Conservation (phyloP, 2,797 vertebrate species). For the Typhlichthys subterraneus region DNA sequence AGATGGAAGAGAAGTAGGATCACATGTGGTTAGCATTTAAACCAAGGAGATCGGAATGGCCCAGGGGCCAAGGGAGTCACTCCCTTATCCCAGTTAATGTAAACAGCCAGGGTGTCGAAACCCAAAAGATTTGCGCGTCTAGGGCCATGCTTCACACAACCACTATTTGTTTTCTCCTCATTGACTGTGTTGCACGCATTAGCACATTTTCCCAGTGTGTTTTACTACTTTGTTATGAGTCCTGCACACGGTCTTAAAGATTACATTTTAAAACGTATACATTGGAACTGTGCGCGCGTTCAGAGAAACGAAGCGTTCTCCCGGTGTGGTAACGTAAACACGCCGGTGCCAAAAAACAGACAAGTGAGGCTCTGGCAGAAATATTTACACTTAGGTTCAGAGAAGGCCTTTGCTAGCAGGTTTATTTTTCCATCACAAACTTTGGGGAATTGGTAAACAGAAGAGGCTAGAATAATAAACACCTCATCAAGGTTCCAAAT, state of each 20-base stretch:
- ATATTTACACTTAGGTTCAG: slow-evolving; percentile 58
- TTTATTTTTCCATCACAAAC: slow-evolving; percentile 41
- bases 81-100: slow-evolving; percentile 52
- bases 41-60: slow-evolving; percentile 31
- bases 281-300: slow-evolving; percentile 37
- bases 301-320: slow-evolving; percentile 39
- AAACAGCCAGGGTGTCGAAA: slow-evolving; percentile 67
- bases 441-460: slow-evolving; percentile 62
- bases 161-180: too few relatives aligned
- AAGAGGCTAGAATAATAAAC: slow-evolving; percentile 67
- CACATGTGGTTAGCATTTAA: slow-evolving; percentile 68
- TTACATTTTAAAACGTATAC: slow-evolving; percentile 64
- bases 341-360: slow-evolving; percentile 46
- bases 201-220: too few relatives aligned
- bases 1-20: slow-evolving; percentile 36
- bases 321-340: slow-evolving; percentile 54
- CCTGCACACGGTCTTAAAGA: slow-evolving; percentile 33
- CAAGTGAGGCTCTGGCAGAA: slow-evolving; percentile 45
- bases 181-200: too few relatives aligned
- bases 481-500: slow-evolving; percentile 57
- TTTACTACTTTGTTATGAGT: not conserved
- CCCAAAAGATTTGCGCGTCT: slow-evolving; percentile 49
- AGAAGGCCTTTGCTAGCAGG: slow-evolving; percentile 23
- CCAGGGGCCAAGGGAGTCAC: slow-evolving; percentile 46
- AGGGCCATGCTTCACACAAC: too few relatives aligned